These are phyloP conservation scores for Taenioides sp. DNA, from an alignment of 2,797 vertebrate genomes.

Conservation along the genomic window DNA sequence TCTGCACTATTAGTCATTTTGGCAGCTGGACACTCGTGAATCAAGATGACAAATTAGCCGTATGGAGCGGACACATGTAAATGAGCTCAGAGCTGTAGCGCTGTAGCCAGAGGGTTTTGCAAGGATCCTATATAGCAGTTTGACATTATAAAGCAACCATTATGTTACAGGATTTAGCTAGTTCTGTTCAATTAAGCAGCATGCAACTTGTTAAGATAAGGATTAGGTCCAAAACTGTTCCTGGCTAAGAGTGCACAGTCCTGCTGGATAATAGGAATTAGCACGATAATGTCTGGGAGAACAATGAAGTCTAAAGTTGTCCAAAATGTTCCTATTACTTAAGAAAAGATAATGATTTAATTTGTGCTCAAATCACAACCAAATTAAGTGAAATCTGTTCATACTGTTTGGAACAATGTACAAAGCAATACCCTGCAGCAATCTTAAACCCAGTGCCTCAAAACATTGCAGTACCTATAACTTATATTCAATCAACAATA, in stretches of 20 bases:
- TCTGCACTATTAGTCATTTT: slow-evolving; percentile 24
- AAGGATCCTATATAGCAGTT: neutral
- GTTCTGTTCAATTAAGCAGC: neutral
- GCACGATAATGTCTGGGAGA: neutral
- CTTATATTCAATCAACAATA: too few species aligned
- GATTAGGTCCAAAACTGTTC: neutral
- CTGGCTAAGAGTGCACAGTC: neutral
- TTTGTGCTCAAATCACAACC: neutral
- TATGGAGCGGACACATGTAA: neutral
- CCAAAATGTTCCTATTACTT: neutral
- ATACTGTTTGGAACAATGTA: too few species aligned
- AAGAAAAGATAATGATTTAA: neutral
- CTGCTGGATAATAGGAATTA: neutral
- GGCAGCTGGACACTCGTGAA: slow-evolving; percentile 5
- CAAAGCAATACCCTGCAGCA: too few species aligned
- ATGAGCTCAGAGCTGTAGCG: neutral
- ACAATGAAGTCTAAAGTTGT: neutral
- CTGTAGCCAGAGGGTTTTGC: neutral
- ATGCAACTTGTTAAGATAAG: neutral
- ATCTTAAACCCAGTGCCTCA: too few species aligned
- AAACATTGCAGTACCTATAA: too few species aligned
- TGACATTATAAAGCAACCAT: neutral
- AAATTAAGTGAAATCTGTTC: too few species aligned
- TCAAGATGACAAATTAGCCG: slow-evolving; percentile 15
- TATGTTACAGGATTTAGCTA: neutral